Evolutionary conservation across 2,113 vertebrate species (phyloP), one percentile per base, ranked within the genome.

Genomic region (Zosterops lateralis): DNA sequence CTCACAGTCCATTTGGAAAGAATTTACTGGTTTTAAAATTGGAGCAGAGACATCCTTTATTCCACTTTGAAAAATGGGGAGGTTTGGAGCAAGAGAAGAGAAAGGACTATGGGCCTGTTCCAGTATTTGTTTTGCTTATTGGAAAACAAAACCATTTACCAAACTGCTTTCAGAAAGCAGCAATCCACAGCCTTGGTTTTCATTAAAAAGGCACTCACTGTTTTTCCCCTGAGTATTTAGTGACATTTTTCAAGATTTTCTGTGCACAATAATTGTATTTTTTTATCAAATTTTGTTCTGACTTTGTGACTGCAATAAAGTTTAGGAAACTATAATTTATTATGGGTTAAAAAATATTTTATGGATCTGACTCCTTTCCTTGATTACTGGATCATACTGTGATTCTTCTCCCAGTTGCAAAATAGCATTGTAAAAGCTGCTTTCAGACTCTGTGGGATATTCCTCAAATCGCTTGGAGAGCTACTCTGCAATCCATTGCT

Each of bases 251-350:
- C 62, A 91, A 65, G 42, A 70, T 62, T 76, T 93, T 91, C 64
- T 91, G 31, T 58, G 81, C 44, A 92, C 47, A 92, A 58, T 73
- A 91, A 87, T 51, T 70, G 26, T 67, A 22, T 45, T 61, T 85
- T 86, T 88, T 84, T 54, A 85, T 95, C 34, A 76, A 50, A 79
- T 87, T 82, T 85, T 82, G 7, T 89, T 76, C 94, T 92, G 84
- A 87, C 84, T 90, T 80, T 74, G 45, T 66, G 71, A 95, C 87
- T 6, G 0, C 84, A 87, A 61, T 85, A 48, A 93, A 91, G 67
- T 93, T 92, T 87, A 95, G 87, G 84, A 92, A 95, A 93, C 58
- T 76, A 17, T 87, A 85, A 76, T 94, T 93, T 93, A 87, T 91
- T 89, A 75, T 70, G 54, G 58, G 62, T 75, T 94, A 77, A 94